Base-by-base conservation (phyloP, 2,888 invertebrate genomes). In the Aplocera efformata region DNA sequence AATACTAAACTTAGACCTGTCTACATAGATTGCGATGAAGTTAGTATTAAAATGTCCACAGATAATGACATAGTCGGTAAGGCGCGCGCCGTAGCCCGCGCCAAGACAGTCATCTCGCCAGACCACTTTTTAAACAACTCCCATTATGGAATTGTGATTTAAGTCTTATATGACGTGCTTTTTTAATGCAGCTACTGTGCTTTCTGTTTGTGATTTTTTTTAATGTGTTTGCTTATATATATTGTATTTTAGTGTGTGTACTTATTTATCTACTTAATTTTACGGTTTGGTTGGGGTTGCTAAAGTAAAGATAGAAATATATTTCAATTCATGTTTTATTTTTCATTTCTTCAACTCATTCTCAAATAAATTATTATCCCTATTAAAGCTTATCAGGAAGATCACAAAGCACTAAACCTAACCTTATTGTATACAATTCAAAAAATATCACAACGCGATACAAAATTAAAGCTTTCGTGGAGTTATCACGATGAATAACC, bases 381-480 rank as follows among this genome's bases (percentile, higher is more conserved):
- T 81, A 80, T 85, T 86, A 85, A 86, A 86, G 86, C 86, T 84
- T 60, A 60, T 61, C 46, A 73, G 67, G 62, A 74, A 72, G 64
- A 84, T 83, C 83, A 85, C 81, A 44, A 50, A 42, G 38, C 56
- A 72, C 66, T 71, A 66, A 53, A 47, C 58, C 71, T 79, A 79
- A 62, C 51, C 55, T 60, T 76, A 74, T 59, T 60, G 73, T 77
- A 79, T 80, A 84, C 78, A 84, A 72, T 78, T 75, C 73, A 67
- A 67, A 67, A 68, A 73, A 82, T 84, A 84, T 84, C 82, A 85
- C 82, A 84, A 75, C 66, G 65, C 70, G 60, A 73, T 72, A 73
- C 63, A 72, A 45, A 48, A 69, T 85, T 88, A 88, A 88, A 88
- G 88, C 88, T 85, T 79, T 76, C 62, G 54, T 67, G 75, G 72